Percentiles rank a stretch among this genome's conserved stretches.
Conservation (phyloP, 2,113 vertebrate species). For the Seriola quinqueradiata region DNA sequence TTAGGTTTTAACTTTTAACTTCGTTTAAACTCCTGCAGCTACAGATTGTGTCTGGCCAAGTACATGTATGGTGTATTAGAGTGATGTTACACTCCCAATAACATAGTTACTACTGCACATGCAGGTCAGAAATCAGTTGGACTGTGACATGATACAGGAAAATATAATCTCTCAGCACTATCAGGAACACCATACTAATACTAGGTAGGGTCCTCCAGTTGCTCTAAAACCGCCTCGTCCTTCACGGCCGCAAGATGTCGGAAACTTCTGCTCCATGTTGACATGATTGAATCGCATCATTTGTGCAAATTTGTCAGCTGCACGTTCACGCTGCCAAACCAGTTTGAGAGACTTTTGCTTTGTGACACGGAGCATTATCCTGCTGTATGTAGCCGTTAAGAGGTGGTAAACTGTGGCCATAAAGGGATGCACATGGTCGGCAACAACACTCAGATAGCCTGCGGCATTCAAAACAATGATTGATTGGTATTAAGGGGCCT, state of each 20-base stretch:
- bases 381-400: not conserved
- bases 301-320: not conserved
- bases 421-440: not conserved
- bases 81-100: not conserved
- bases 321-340: too few relatives aligned
- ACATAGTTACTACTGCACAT: not conserved
- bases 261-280: not conserved
- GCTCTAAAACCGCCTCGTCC: not conserved
- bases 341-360: not conserved
- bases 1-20: slow-evolving; percentile 49
- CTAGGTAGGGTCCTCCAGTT: not conserved
- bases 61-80: not conserved
- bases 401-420: too few relatives aligned
- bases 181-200: not conserved
- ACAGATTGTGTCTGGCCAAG: slow-evolving; percentile 1
- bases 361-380: not conserved
- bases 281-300: not conserved
- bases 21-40: slow-evolving; percentile 25
- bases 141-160: not conserved
- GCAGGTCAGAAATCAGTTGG: not conserved
- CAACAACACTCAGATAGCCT: not conserved
- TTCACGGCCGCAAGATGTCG: not conserved
- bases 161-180: not conserved
- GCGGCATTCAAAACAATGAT: not conserved
- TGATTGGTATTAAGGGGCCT: not conserved